Evolutionary conservation across 2,888 invertebrate genomes (phyloP).

Genomic region (Metacarcinus magister): DNA sequence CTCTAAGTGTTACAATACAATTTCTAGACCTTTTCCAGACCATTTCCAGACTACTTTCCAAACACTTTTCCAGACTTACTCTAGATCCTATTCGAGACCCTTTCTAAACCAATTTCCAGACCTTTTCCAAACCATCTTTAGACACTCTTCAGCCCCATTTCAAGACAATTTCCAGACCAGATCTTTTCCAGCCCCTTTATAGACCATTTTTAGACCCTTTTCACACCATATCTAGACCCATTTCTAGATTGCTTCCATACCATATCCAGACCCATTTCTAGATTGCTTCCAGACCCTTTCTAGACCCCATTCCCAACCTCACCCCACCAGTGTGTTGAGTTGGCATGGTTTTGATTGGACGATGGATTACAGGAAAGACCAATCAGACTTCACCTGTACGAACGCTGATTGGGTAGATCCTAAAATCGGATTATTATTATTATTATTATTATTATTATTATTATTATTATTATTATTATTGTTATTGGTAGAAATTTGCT

Average conservation of each 20-base stretch:
- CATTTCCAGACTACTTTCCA: background rate
- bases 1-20: no score
- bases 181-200: no score
- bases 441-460: conserved; percentile 41
- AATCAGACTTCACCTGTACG: conserved; percentile 22
- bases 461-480: conserved; percentile 28
- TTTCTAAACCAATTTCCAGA: background rate
- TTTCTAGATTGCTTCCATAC: no score
- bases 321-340: background rate
- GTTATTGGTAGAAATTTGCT: no score
- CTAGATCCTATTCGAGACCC: no score
- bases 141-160: background rate
- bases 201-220: no score
- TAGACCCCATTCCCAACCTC: background rate
- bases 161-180: background rate
- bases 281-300: background rate
- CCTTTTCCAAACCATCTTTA: background rate
- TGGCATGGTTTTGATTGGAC: background rate
- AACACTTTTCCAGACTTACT: no score
- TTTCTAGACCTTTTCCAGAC: background rate
- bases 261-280: background rate
- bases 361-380: conserved; percentile 17
- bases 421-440: background rate
- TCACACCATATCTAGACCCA: no score
- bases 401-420: background rate